Conservation (phyloP, 2,888 invertebrate genomes). For the Petrolisthes manimaculis region DNA sequence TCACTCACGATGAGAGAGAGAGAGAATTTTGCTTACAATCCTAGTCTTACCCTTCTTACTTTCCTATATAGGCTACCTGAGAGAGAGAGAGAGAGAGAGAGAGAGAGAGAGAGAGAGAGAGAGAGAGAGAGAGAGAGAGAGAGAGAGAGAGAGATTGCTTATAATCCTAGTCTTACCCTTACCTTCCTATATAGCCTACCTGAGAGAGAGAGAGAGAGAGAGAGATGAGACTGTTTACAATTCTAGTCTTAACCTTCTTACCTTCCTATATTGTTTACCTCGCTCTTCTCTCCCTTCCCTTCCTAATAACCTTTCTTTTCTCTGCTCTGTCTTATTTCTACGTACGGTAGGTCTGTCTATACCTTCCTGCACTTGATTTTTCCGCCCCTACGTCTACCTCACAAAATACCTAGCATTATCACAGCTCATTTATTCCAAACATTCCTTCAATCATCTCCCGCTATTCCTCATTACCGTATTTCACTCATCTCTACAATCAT, state of each 20-base stretch:
- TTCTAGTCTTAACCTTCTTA: background rate
- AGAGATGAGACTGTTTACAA: background rate
- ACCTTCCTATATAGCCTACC: background rate
- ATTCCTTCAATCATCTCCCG: no score
- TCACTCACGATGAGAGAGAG: background rate
- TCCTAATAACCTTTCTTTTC: background rate
- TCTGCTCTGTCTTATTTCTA: no score
- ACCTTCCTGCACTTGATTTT: no score
- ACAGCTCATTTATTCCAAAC: no score
- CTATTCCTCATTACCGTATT: no score
- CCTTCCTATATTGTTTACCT: background rate
- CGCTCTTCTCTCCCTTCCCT: background rate
- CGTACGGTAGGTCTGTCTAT: no score
- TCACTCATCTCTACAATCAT: no score
- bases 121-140: background rate
- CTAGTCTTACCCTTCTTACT: background rate
- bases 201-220: background rate
- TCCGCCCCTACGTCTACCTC: no score
- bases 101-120: background rate
- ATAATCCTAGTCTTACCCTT: no score
- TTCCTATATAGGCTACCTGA: background rate
- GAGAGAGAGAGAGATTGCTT: background rate
- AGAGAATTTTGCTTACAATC: background rate
- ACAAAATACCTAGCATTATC: no score
- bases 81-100: background rate